phyloP scores from a whole-genome alignment of 2,113 vertebrate genomes.

The Nothocercus nigrocapillus region DNA sequence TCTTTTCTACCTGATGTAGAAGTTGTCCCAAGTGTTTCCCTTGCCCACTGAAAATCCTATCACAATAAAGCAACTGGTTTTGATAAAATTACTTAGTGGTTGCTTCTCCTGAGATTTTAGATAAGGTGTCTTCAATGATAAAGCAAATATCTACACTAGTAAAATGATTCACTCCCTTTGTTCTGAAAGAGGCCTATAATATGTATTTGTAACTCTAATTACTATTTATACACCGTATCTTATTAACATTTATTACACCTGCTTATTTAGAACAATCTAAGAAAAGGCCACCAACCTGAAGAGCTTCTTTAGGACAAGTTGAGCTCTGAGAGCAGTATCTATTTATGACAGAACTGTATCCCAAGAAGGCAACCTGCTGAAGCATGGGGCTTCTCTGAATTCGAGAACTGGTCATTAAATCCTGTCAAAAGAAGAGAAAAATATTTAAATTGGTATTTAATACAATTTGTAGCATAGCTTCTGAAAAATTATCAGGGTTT shows the following conservation, averaged over 20 bases:
- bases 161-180: neutral
- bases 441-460: neutral
- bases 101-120: neutral
- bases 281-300: conserved; percentile 78
- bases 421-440: conserved; percentile 56
- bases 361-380: conserved; percentile 76
- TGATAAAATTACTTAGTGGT: neutral
- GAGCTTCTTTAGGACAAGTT: conserved; percentile 73
- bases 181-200: neutral
- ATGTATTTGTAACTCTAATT: neutral
- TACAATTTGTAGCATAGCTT: neutral
- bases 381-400: conserved; percentile 66
- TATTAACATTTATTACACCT: neutral
- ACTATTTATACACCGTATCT: neutral
- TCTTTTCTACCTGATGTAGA: neutral
- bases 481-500: neutral
- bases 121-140: neutral
- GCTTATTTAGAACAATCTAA: neutral
- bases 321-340: conserved; percentile 76
- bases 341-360: conserved; percentile 83
- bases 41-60: neutral
- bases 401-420: conserved; percentile 77
- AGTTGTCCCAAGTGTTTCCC: neutral
- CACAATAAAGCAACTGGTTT: neutral
- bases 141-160: neutral